Base-by-base conservation (phyloP, 2,113 vertebrate genomes). In the Myrmophylax atrothorax region DNA sequence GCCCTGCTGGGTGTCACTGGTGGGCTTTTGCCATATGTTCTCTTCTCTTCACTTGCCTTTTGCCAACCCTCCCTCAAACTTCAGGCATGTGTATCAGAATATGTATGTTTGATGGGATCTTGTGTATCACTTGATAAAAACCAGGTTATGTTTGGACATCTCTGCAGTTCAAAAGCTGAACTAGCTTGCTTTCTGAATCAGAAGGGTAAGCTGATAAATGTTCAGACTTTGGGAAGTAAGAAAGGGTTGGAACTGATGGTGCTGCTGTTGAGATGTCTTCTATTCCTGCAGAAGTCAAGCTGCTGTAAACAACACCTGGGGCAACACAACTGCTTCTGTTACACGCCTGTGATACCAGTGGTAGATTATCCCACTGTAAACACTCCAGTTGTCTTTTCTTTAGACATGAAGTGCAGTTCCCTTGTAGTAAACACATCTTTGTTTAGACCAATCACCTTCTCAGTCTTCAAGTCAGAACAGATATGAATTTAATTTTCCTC, bases 81-180 rank as follows among this genome's bases (percentile, higher is more conserved):
- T 90, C 24, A 75, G 22, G 29, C 0, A 0, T 6, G 2, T 42
- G 8, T 66, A 10, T 55, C 31, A 31, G 55, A 28, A 7, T 56
- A 5, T 6, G 5, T 17, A 18, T 50, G 9, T 73, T 76, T 29
- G 14, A n/a, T 53, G 47, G 46, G 56, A 46, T 76, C 38, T 59
- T 60, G 8, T 46, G 20, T 28, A 38, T 75, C 35, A 6, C 37
- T 66, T 42, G 47, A 24, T 70, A n/a, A 70, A 46, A 74, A 58
- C 25, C 20, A 25, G 35, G 15, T 50, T 69, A 2, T 20, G 6
- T 18, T 25, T 38, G 24, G 33, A 75, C 55, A 4, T 4, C 24
- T 35, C 10, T 46, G 0, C n/a, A 20, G 28, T 64, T 79, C n/a
- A 80, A 19, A 44, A 73, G 56, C 31, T 73, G 47, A 24, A 63